Evolutionary conservation across 2,888 invertebrate species (phyloP).

Genomic region (Pollenia labialis): DNA sequence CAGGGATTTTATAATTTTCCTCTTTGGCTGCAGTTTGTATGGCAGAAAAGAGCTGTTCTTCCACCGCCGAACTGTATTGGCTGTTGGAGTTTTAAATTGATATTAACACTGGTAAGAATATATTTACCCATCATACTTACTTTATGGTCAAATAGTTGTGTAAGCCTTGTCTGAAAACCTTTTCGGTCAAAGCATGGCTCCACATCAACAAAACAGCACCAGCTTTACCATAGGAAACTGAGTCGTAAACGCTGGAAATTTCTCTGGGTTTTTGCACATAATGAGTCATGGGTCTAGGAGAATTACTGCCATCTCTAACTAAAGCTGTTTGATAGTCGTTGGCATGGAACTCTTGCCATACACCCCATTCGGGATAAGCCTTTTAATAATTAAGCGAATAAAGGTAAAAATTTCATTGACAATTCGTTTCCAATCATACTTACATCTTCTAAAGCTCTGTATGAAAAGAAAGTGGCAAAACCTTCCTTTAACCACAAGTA

Average conservation of each 20-base stretch:
- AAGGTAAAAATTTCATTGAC: not conserved
- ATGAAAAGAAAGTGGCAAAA: constrained; percentile 84
- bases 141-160: constrained; percentile 79
- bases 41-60: constrained; percentile 78
- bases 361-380: constrained; percentile 88
- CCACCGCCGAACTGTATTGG: constrained; percentile 77
- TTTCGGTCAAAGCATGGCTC: constrained; percentile 80
- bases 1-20: constrained; percentile 74
- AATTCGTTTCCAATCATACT: constrained; percentile 23
- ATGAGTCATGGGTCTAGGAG: constrained; percentile 92
- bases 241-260: constrained; percentile 92
- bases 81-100: constrained; percentile 70
- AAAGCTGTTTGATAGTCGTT: constrained; percentile 90
- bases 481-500: constrained; percentile 91
- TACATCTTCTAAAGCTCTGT: constrained; percentile 79
- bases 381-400: constrained; percentile 74
- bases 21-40: constrained; percentile 78
- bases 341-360: constrained; percentile 91
- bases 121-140: constrained; percentile 74
- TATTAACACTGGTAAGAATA: not conserved
- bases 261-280: constrained; percentile 93
- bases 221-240: constrained; percentile 95
- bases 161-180: constrained; percentile 80
- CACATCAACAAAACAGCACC: constrained; percentile 86
- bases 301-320: constrained; percentile 88